Base-by-base conservation (phyloP, 2,113 vertebrate species). In the Cyprinodon tularosa region DNA sequence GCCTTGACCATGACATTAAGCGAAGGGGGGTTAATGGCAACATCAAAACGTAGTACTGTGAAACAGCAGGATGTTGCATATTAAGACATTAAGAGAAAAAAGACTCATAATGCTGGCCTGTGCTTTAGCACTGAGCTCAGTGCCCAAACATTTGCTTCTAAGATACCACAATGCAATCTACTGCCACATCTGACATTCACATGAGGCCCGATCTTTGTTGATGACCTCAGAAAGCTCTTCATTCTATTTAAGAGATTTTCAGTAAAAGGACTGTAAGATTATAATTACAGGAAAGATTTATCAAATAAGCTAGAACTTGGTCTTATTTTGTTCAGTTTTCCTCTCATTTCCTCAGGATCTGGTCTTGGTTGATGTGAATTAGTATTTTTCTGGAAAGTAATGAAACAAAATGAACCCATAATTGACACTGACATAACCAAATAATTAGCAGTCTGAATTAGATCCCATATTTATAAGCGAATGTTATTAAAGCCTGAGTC, bases 121-220 rank as follows among this genome's bases (percentile, higher is more conserved):
- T 59, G 22, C 68, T 74, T 64, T 68, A 65, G 7, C 68, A 50
- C 81, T 90, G 84, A 88, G 82, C 84, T 86, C 80, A 92, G 60
- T 74, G 77, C 69, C 83, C 50, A 80, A 82, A 88, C 75, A 77
- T 88, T 86, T 84, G 61, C 70, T 75, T 88, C 82, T 72, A 77
- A 78, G 76, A 79, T 39, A 42, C 80, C 62, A 87, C 80, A 79
- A 81, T 88, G 84, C 67, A 86, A 93, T 93, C 91, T 90, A 69
- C 80, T 78, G 80, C 77, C 85, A 87, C 91, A 93, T 93, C 92
- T 93, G 90, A 91, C 74, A 80, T 89, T 90, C 79, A 74, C 65
- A 81, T 79, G 82, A 84, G 73, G 78, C 81, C 68, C 1, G 15
- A 76, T 76, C 82, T 93, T 89, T 88, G 78, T 81, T 81, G 75